Percentiles rank a stretch among this genome's conserved stretches.
phyloP scores from a whole-genome alignment of 92 coral and sea anemone genomes.

The Epizoanthus scotinus region DNA sequence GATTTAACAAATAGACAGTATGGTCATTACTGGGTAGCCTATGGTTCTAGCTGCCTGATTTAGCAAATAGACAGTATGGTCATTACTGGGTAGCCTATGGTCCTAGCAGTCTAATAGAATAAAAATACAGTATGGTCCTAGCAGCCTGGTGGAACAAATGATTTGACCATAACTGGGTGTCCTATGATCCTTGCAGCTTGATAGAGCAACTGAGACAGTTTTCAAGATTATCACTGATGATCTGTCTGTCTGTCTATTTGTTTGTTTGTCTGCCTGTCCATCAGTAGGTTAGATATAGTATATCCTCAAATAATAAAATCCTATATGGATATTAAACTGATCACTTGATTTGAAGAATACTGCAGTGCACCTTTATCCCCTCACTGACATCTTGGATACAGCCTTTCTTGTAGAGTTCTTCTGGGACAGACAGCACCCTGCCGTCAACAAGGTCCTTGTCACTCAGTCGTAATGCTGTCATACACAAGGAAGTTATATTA shows the following conservation, averaged over 20 bases:
- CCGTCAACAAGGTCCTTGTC: constrained; percentile 65
- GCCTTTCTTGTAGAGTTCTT: constrained; percentile 79
- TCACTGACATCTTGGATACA: constrained; percentile 76
- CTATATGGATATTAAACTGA: not conserved
- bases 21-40: constrained; percentile 96
- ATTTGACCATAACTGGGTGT: constrained; percentile 94
- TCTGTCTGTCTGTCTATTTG: no score
- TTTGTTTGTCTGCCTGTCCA: no score
- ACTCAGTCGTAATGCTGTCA: constrained; percentile 42
- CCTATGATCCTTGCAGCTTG: constrained; percentile 57
- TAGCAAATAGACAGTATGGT: not conserved
- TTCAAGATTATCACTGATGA: no score
- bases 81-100: constrained; percentile 79
- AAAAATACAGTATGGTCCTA: constrained; percentile 48
- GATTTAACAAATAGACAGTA: constrained; percentile 81
- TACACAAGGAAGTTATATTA: not conserved
- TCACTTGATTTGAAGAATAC: not conserved
- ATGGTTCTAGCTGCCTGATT: constrained; percentile 36
- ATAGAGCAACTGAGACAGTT: no score
- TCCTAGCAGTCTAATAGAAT: not conserved
- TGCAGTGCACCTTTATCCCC: constrained; percentile 78
- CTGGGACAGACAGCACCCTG: constrained; percentile 72
- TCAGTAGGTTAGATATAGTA: not conserved
- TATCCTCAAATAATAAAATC: not conserved
- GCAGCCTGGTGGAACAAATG: constrained; percentile 90